These are phyloP conservation scores for Drosophila picticornis DNA, from an alignment of 2,888 invertebrate genomes.

Conservation along the genomic window DNA sequence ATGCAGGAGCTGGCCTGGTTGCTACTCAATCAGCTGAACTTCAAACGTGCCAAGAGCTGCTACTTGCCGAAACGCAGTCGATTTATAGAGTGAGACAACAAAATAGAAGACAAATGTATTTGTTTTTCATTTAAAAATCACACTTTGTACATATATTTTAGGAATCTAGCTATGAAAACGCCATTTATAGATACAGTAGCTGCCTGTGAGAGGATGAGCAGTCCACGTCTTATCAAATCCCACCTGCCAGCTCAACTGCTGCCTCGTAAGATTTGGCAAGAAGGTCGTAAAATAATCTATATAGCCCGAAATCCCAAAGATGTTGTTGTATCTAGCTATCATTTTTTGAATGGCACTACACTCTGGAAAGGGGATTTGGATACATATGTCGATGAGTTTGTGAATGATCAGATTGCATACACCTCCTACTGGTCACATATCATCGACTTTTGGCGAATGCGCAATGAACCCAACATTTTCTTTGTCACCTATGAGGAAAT, in stretches of 20 bases:
- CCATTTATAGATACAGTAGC: background rate
- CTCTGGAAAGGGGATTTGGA: constrained; percentile 87
- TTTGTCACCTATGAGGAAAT: constrained; percentile 77
- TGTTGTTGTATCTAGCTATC: constrained; percentile 91
- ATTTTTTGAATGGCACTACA: constrained; percentile 88
- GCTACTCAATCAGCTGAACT: constrained; percentile 64
- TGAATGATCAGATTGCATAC: constrained; percentile 26
- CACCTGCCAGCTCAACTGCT: constrained; percentile 68
- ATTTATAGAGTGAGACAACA: constrained; percentile 54
- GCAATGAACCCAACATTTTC: constrained; percentile 63
- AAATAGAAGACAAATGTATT: background rate
- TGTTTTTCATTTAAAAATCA: background rate
- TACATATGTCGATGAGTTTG: constrained; percentile 71
- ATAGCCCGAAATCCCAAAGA: constrained; percentile 94
- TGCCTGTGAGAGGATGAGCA: constrained; percentile 15
- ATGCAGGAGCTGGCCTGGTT: constrained; percentile 69
- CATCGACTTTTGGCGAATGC: constrained; percentile 73
- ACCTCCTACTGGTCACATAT: constrained; percentile 67
- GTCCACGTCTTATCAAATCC: constrained; percentile 65
- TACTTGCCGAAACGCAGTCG: constrained; percentile 22
- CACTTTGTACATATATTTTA: background rate
- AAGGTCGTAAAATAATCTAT: constrained; percentile 88
- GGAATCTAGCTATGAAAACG: background rate
- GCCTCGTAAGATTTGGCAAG: constrained; percentile 60
- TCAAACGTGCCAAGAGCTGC: constrained; percentile 35